Percentiles rank a stretch among this genome's conserved stretches.
Evolutionary conservation across 1,140 invertebrate genomes (phyloP).

Genomic region (Eufriesea mexicana): DNA sequence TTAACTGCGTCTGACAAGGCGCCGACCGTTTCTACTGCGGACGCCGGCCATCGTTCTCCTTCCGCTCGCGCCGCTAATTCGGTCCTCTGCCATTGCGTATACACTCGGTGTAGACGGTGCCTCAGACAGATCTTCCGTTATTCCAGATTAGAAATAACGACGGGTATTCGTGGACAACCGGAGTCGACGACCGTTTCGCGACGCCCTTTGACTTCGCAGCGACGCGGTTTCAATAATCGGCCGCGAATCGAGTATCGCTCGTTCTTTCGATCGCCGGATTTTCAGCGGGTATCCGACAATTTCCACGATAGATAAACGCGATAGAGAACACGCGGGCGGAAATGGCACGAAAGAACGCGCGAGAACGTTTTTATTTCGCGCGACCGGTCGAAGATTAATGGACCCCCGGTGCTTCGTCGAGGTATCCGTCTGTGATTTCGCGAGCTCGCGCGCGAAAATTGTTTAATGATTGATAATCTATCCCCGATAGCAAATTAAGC

Average conservation of each 20-base stretch:
- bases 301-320: not conserved
- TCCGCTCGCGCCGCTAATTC: not conserved
- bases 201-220: not conserved
- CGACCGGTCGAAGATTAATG: slow-evolving; percentile 41
- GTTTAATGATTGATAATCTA: slow-evolving; percentile 53
- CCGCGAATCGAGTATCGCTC: not conserved
- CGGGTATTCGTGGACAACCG: not conserved
- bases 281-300: not conserved
- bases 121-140: not conserved
- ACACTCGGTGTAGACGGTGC: not conserved
- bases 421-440: slow-evolving; percentile 21
- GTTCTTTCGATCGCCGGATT: no score
- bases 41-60: not conserved
- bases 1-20: slow-evolving; percentile 28
- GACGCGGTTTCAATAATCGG: not conserved
- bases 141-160: not conserved
- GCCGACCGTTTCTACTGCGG: slow-evolving; percentile 19
- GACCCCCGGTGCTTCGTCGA: not conserved
- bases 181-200: not conserved
- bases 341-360: not conserved
- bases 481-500: slow-evolving; percentile 22
- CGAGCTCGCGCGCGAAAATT: slow-evolving; percentile 17
- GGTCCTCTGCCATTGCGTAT: not conserved
- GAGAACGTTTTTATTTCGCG: slow-evolving; percentile 27
- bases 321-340: not conserved